Conservation (phyloP, 2,113 vertebrate species). For the Isichthys henryi region DNA sequence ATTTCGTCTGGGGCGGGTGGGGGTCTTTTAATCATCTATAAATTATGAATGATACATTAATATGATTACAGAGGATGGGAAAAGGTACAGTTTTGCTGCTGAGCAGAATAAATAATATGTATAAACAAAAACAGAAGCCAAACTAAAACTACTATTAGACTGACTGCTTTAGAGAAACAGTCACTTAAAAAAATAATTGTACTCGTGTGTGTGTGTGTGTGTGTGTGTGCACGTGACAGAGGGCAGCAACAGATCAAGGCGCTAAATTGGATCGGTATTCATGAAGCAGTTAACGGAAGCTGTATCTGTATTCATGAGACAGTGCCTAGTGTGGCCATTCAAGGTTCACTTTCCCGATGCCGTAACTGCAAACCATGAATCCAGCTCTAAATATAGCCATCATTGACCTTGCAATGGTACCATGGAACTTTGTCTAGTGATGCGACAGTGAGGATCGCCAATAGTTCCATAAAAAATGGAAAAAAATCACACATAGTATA, state of each 20-base stretch:
- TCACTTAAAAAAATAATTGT: neutral
- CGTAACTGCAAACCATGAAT: constrained; percentile 9
- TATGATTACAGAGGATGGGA: neutral
- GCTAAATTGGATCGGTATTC: neutral
- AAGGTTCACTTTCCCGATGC: neutral
- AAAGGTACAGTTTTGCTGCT: neutral
- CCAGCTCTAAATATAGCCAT: neutral
- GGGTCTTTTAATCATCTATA: neutral
- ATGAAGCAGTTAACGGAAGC: neutral
- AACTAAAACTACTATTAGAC: neutral
- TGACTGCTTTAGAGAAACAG: neutral
- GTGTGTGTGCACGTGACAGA: neutral
- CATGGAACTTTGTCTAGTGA: neutral
- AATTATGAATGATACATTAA: neutral
- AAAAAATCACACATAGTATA: neutral
- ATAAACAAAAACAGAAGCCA: neutral
- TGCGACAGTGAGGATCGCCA: neutral
- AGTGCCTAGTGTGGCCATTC: neutral
- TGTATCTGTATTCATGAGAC: neutral
- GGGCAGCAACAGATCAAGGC: neutral
- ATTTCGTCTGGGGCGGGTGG: neutral
- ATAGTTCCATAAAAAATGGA: neutral
- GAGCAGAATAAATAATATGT: neutral
- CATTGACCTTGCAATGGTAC: neutral
- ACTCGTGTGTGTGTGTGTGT: neutral